Conservation (phyloP, 2,888 invertebrate species). For the Urechis unicinctus region DNA sequence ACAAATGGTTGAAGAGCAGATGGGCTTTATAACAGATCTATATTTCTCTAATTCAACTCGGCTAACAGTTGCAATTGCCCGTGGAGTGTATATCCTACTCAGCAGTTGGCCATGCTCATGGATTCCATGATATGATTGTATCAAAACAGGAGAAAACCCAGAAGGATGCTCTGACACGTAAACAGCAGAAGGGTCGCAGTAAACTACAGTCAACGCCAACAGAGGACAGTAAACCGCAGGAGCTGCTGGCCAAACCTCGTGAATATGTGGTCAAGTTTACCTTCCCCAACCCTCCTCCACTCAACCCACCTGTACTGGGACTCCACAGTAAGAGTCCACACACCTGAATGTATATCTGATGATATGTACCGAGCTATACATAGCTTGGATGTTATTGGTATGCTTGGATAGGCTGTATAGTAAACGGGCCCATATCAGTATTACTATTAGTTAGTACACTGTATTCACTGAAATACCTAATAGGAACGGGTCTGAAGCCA, state of each 20-base stretch:
- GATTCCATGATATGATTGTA: neutral
- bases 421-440: no score
- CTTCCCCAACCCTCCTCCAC: constrained; percentile 92
- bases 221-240: constrained; percentile 73
- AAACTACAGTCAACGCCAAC: constrained; percentile 71
- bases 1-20: no score
- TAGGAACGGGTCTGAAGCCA: no score
- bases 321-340: constrained; percentile 75
- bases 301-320: constrained; percentile 95
- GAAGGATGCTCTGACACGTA: constrained; percentile 82
- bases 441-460: no score
- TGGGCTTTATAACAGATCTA: no score
- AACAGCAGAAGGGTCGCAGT: constrained; percentile 75
- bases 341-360: no score
- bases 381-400: neutral
- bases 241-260: constrained; percentile 80
- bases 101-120: neutral
- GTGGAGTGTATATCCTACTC: no score
- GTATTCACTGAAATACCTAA: no score
- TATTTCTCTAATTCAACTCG: no score
- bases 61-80: no score
- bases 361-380: neutral
- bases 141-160: constrained; percentile 71
- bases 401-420: neutral
- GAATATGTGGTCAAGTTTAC: constrained; percentile 97